Base-by-base conservation (phyloP, 2,113 vertebrate genomes). In the Gambusia holbrooki region DNA sequence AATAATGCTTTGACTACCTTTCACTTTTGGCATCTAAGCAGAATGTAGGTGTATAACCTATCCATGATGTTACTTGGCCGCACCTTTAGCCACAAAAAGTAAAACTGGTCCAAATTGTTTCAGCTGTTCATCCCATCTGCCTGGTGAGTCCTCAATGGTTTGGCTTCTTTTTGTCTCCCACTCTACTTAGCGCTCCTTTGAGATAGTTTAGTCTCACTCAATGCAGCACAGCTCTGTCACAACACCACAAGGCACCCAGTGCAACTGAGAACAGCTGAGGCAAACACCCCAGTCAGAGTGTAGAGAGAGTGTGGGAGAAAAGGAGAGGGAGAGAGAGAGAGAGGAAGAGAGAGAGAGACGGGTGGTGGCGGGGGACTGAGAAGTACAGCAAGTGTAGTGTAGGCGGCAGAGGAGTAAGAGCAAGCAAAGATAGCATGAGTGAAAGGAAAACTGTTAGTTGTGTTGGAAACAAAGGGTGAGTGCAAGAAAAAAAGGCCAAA, bases 181-280 rank as follows among this genome's bases (percentile, higher is more conserved):
- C 62, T 76, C 81, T 77, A 76, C 79, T 84, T 73, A 80, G 76
- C 76, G 69, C 67, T 85, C 61, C 71, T 86, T 62, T 84, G 79
- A 86, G 84, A 77, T 70, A 82, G 84, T 88, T 87, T 81, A 88
- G 83, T 76, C 71, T 78, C 82, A 89, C 73, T 90, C 81, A 86
- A 87, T 61, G 28, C 85, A 79, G 84, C 85, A 81, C 88, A 88
- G 85, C 69, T 84, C 86, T 82, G 85, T 92, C 89, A 85, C 85
- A 84, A 79, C 91, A 76, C 84, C 89, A 66, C 90, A 83, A 87
- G 82, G 78, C 87, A 85, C 90, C 90, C 86, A 82, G 87, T 84
- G 83, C 87, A 89, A 93, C 80, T 93, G 92, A 92, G 88, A 92
- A 90, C 92, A 92, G 92, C 91, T 89, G 91, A 89, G 80, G 87